Evolutionary conservation across 2,113 vertebrate genomes (phyloP), one percentile per base, ranked within the genome.

Genomic region (Saimiri boliviensis): DNA sequence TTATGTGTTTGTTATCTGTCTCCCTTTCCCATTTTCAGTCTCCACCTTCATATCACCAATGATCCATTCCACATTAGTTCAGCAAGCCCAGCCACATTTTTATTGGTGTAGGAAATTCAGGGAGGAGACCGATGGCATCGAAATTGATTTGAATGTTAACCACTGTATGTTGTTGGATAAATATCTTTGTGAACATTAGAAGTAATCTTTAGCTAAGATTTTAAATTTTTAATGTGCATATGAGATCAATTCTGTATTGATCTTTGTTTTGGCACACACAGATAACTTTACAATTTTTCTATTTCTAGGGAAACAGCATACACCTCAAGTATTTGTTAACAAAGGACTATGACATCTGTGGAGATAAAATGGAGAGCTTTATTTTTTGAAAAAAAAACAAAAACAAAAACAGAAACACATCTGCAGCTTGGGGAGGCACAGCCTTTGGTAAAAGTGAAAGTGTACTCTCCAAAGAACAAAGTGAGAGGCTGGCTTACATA

Each of bases 111-210:
- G 45, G 32, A 12, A 42, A n/a, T 76, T 2, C 8, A 27, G 32
- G 19, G 9, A 68, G 6, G 32, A 6, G 19, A 42, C 0, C 0
- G 4, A 32, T 11, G 27, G 3, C 45, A 49, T 11, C 25, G 58
- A 95, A 20, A 71, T 47, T 37, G 12, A n/a, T 54, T 63, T 63
- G 74, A 92, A 45, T 49, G 11, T 17, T 49, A n/a, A n/a, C 2
- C 32, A 74, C 27, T 45, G 16, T 32, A 11, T 35, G 49, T 60
- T 32, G 21, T 25, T 54, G 14, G 35, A 9, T 27, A 32, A 32
- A 37, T 74, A 47, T 8, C 12, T 93, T 54, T 60, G 8, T 82
- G 73, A 86, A 37, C 17, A 71, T 77, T 45, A 68, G 35, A 68
- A 68, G 16, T 80, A 10, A 56, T 73, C 14, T 71, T 92, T 90